A percentile compares a stretch with the other conserved stretches of the same genome.
Evolutionary conservation across 2,888 invertebrate species (phyloP).

Genomic region (Electrophaes corylata): DNA sequence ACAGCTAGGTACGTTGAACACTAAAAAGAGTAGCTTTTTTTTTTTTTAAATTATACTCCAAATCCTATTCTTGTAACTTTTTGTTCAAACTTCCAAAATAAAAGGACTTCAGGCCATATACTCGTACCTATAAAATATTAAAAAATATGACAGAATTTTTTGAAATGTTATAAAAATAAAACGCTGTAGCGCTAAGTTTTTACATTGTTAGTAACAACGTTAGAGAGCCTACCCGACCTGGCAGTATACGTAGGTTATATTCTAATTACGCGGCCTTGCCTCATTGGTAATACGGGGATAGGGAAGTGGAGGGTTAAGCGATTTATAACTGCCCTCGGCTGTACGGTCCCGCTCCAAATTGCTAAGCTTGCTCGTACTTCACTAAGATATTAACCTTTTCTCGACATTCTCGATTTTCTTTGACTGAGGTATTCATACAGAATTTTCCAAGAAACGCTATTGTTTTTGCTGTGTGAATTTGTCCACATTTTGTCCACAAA

Average conservation of each 20-base stretch:
- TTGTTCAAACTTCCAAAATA: background rate
- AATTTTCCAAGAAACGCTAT: background rate
- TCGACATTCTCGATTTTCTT: background rate
- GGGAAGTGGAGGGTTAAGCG: slow-evolving; percentile 23
- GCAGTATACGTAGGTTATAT: slow-evolving; percentile 6
- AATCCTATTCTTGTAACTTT: background rate
- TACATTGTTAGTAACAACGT: background rate
- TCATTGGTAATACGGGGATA: slow-evolving; percentile 22
- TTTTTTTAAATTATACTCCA: background rate
- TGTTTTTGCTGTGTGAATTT: background rate
- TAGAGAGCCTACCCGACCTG: slow-evolving; percentile 2
- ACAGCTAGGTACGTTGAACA: background rate
- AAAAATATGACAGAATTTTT: background rate
- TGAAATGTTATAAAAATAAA: background rate
- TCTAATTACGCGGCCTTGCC: slow-evolving; percentile 13
- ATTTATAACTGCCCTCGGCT: slow-evolving; percentile 23
- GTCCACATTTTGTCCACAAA: background rate
- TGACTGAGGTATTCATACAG: background rate
- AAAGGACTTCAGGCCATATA: background rate
- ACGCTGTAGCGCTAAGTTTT: too few relatives aligned
- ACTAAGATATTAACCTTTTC: slow-evolving; percentile 15
- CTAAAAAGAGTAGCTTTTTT: background rate
- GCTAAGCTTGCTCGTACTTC: slow-evolving; percentile 1
- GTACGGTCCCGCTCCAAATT: slow-evolving; percentile 11
- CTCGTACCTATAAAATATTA: background rate